Evolutionary conservation across 1,140 invertebrate species (phyloP).

Genomic region (Gonioctena quinquepunctata): DNA sequence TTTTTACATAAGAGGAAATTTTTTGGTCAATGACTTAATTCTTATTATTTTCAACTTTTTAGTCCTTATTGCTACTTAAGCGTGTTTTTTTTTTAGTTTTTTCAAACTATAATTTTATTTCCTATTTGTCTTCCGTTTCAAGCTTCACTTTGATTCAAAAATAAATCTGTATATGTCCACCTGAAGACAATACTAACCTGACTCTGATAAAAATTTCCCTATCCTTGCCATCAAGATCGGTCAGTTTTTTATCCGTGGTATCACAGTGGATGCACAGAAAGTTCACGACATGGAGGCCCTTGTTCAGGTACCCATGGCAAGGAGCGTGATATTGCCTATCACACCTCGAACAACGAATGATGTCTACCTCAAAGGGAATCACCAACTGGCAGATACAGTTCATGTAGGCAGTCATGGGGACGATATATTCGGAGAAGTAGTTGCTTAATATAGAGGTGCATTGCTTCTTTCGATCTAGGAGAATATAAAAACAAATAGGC

Average conservation of each 20-base stretch:
- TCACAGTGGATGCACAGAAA: background rate
- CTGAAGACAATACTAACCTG: too few relatives aligned
- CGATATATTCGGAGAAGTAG: background rate
- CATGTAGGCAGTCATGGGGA: background rate
- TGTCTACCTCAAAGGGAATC: background rate
- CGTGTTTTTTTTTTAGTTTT: too few relatives aligned
- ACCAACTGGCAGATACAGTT: background rate
- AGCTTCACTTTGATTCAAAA: too few relatives aligned
- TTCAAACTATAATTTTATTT: too few relatives aligned
- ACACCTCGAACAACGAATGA: background rate
- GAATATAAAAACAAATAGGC: too few relatives aligned
- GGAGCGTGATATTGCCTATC: background rate
- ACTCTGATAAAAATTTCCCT: background rate
- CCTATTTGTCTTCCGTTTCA: too few relatives aligned
- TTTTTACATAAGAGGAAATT: too few relatives aligned
- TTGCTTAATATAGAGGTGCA: background rate
- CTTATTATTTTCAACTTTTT: too few relatives aligned
- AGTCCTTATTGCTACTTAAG: too few relatives aligned
- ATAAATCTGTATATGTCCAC: too few relatives aligned
- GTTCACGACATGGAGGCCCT: background rate
- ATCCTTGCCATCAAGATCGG: background rate
- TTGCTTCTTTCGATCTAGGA: too few relatives aligned
- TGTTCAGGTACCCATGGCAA: background rate
- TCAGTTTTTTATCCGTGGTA: background rate
- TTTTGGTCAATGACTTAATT: too few relatives aligned